Base-by-base conservation (phyloP, 2,888 invertebrate species). In the Mesorhabditis sp. region DNA sequence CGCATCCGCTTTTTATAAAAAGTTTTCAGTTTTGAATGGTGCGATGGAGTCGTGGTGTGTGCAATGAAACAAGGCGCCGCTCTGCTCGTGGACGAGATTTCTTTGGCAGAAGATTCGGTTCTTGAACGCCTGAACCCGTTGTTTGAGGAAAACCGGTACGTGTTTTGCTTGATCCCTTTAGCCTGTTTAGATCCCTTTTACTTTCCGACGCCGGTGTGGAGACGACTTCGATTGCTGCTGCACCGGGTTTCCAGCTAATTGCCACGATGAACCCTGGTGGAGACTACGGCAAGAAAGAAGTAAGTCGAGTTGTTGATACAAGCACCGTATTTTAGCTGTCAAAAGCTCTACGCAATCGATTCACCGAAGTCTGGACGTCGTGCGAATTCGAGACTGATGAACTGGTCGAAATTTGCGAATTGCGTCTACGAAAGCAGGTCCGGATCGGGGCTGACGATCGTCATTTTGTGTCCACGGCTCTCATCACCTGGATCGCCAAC, bases 241-340 rank as follows among this genome's bases (percentile, higher is more conserved):
- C 89, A 70, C 86, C 90, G 5, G 90, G 90, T 7, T 99, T 98
- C 86, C 91, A 92, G 80, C 93, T 98, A 83, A 90, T 97, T 71
- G 95, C 94, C 3, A 99, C 98, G 0, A 99, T 99, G 98, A 99
- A 99, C 88, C 98, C 98, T 5, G 96, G 97, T 10, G 97, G 97
- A 0, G 98, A 99, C 89, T 98, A 93, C 86, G 98, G 98, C 4
- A 99, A 99, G 86, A 98, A 98, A 86, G 98, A 99, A 87, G 90
- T 90, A 78, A 3, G 13, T 10, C 6, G 43, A 41, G 44, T 42
- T n/a, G 13, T 10, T n/a, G 66, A 43, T 41, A 44, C 67, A n/a
- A 62, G n/a, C 4, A 63, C 10, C 67, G 15, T 74, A 67, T 80
- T 86, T 15, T 80, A 90, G 89, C 89, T 98, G 7, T 98, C 97